Evolutionary conservation across 2,797 vertebrate genomes (phyloP), one percentile per base, ranked within the genome.

Genomic region (Gambelia wislizenii): DNA sequence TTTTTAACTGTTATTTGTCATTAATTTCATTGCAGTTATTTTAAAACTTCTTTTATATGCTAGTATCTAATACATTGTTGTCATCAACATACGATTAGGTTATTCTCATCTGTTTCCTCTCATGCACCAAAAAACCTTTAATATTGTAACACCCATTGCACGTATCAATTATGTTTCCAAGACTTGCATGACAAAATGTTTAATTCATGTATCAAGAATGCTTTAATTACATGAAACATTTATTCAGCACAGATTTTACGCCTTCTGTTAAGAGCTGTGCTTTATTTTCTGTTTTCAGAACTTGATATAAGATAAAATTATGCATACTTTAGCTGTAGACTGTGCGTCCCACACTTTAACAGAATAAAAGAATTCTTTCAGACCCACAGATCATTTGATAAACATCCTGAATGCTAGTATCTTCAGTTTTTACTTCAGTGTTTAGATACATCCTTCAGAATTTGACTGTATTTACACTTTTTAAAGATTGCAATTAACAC

Each of bases 151-250:
- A 1, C 82, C 44, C 83, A 27, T 22, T 36, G 2, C 54, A 90
- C 83, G 88, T 56, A 72, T 87, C 56, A 54, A 27, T 94, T 89
- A 87, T 93, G 80, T 74, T 90, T 94, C 86, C 67, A 89, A 89
- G 61, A 59, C 14, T 36, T 39, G 42, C 54, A 20, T 89, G 75
- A 49, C 89, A 33, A 82, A 91, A 85, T 91, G 83, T 78, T 87
- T 95, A 93, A 95, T 83, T 85, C 94, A 69, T 83, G 12, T 90
- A 94, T 93, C 92, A 97, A 95, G 94, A 96, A 96, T 96, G 89
- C 88, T 64, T 86, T 89, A 90, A 94, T 95, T 90, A 91, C 91
- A 95, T 95, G 96, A 97, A 96, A 93, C 94, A 97, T 97, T 96
- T 95, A 94, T 93, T 96, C 94, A 94, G 91, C 95, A 94, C 94